Evolutionary conservation across 2,797 vertebrate species (phyloP).

Genomic region (Oreonectes daqikongensis): DNA sequence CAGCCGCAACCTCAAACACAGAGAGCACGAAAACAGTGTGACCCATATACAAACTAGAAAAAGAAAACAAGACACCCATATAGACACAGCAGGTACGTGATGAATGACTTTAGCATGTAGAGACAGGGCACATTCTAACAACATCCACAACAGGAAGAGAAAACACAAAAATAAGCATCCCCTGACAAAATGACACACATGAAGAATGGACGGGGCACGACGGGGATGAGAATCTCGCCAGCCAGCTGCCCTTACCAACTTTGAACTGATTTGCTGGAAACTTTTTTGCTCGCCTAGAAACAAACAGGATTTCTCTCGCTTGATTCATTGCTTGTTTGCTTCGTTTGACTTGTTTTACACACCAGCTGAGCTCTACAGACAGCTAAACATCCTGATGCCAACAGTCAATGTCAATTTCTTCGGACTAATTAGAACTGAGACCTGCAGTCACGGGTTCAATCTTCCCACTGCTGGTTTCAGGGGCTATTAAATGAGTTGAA

Average conservation of each 20-base stretch:
- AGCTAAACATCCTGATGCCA: slow-evolving; percentile 3
- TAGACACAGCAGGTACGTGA: slow-evolving; percentile 55
- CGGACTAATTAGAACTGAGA: slow-evolving; percentile 14
- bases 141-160: slow-evolving; percentile 50
- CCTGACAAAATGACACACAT: slow-evolving; percentile 57
- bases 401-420: slow-evolving; percentile 24
- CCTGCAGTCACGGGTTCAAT: neutral
- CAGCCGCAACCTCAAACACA: slow-evolving; percentile 4
- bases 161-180: slow-evolving; percentile 63
- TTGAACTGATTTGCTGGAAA: slow-evolving; percentile 54
- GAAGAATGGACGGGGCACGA: slow-evolving; percentile 64
- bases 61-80: slow-evolving; percentile 45
- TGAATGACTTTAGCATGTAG: slow-evolving; percentile 59
- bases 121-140: slow-evolving; percentile 43
- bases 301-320: slow-evolving; percentile 1
- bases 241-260: slow-evolving; percentile 49
- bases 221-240: slow-evolving; percentile 45
- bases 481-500: neutral
- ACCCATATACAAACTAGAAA: slow-evolving; percentile 42
- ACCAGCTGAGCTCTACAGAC: slow-evolving; percentile 5
- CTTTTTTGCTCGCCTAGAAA: slow-evolving; percentile 30
- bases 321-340: slow-evolving; percentile 24
- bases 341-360: slow-evolving; percentile 33
- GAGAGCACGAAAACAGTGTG: slow-evolving; percentile 27
- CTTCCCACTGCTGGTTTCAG: neutral